These are phyloP conservation scores for Dinoponera quadriceps DNA, from an alignment of 1,140 invertebrate species.

Conservation along the genomic window DNA sequence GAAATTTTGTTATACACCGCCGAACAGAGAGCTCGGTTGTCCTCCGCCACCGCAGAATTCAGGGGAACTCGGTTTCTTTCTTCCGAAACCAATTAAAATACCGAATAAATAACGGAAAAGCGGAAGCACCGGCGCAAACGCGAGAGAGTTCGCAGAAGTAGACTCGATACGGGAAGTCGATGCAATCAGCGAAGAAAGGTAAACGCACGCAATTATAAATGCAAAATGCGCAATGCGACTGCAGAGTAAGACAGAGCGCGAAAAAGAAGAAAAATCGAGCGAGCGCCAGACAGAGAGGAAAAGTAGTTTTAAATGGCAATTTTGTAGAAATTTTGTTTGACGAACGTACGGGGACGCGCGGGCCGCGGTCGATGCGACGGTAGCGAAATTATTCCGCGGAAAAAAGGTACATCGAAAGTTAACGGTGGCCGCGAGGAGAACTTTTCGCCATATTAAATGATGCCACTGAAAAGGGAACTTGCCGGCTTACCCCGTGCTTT, in stretches of 20 bases:
- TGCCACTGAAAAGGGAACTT: background rate
- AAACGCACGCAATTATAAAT: conserved; percentile 16
- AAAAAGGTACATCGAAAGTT: conserved; percentile 20
- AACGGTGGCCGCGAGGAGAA: conserved; percentile 6
- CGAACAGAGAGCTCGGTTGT: conserved; percentile 15
- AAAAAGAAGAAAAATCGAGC: background rate
- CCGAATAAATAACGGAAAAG: background rate
- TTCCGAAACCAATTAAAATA: background rate
- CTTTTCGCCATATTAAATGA: conserved; percentile 51
- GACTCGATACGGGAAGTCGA: background rate
- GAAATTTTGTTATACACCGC: conserved; percentile 10
- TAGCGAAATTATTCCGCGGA: conserved; percentile 11
- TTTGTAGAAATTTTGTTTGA: conserved; percentile 19
- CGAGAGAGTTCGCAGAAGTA: background rate
- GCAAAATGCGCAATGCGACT: background rate
- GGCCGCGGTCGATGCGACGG: no score
- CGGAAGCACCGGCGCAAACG: background rate
- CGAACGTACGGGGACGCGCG: background rate
- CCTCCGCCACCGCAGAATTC: no score
- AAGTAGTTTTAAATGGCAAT: conserved; percentile 5
- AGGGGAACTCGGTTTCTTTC: background rate
- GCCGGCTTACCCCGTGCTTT: conserved; percentile 19
- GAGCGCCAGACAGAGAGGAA: background rate
- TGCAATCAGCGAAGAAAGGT: background rate
- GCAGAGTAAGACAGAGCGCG: no score